These are phyloP conservation scores for Mycogona germanica DNA, from an alignment of 2,888 invertebrate species.

Conservation along the genomic window DNA sequence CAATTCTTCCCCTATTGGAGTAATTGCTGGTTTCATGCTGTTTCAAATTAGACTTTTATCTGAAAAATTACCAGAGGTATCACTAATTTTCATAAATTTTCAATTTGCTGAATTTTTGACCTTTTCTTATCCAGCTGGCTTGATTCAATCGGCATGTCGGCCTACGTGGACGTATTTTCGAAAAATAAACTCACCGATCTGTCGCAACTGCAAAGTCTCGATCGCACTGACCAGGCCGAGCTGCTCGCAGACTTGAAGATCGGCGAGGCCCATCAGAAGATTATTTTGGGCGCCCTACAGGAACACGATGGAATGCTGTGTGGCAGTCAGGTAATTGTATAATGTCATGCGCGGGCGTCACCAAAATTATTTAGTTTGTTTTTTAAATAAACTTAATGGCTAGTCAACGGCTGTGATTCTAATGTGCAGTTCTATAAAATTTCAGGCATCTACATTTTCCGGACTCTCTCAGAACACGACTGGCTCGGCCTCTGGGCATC, in stretches of 20 bases:
- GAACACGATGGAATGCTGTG: neutral
- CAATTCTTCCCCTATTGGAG: too few species aligned
- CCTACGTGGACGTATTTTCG: neutral
- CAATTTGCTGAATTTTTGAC: too few species aligned
- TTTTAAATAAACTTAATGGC: too few species aligned
- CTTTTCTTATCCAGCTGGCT: slow-evolving; percentile 2
- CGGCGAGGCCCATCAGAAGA: slow-evolving; percentile 5
- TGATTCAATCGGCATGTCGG: neutral
- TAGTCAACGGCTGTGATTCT: too few species aligned
- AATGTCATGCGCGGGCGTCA: too few species aligned
- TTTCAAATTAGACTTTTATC: too few species aligned
- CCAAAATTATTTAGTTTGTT: too few species aligned
- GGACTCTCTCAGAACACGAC: neutral
- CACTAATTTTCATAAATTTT: too few species aligned
- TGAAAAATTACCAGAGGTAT: too few species aligned
- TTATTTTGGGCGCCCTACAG: neutral
- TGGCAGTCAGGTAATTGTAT: neutral
- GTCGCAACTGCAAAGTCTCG: neutral
- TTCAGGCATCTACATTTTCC: neutral
- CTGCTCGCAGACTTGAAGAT: neutral
- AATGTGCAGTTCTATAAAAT: too few species aligned
- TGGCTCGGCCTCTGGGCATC: neutral
- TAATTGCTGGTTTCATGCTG: too few species aligned
- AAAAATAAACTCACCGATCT: neutral
- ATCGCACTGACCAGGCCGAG: neutral